phyloP scores from a whole-genome alignment of 1,140 invertebrate species.

The Helicoverpa zea region DNA sequence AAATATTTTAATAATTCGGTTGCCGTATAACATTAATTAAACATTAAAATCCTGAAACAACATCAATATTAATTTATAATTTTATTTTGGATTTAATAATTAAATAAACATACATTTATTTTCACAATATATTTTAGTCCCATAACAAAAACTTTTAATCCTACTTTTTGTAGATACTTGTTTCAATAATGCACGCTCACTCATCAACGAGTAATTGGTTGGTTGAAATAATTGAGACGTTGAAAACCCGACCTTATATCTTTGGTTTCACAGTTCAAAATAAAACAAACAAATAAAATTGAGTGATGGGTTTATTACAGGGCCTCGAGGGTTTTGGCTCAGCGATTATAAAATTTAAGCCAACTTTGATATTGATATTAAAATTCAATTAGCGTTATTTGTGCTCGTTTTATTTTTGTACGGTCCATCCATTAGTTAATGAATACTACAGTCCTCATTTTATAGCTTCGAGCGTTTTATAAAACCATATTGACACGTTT shows the following conservation, averaged over 20 bases:
- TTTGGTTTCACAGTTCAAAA: background rate
- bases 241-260: background rate
- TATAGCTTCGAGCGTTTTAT: background rate
- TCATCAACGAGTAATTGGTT: background rate
- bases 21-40: no score
- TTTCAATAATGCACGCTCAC: background rate
- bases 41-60: no score
- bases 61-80: no score
- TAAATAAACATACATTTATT: no score
- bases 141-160: background rate
- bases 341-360: background rate
- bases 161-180: background rate
- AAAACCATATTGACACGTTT: background rate
- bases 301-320: constrained; percentile 3
- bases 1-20: no score
- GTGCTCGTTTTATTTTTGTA: background rate
- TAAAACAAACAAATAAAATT: background rate
- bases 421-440: background rate
- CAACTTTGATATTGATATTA: constrained; percentile 10
- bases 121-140: no score
- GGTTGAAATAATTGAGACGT: background rate
- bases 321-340: background rate
- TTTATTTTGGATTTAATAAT: no score
- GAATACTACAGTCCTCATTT: background rate
- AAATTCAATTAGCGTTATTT: constrained; percentile 5